phyloP scores from a whole-genome alignment of 2,888 invertebrate species.

The Ferrisia virgata region DNA sequence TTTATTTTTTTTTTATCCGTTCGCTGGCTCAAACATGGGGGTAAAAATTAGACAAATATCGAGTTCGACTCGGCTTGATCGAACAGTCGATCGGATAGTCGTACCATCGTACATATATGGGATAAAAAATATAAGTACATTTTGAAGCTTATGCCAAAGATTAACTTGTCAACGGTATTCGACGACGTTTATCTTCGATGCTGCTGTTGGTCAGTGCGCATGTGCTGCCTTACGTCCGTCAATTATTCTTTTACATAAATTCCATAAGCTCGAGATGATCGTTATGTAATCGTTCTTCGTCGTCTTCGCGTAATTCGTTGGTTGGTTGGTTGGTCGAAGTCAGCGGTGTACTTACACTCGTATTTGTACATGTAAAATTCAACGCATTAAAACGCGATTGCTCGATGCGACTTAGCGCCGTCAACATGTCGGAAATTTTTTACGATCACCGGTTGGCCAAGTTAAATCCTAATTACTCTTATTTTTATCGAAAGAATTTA shows the following conservation, averaged over 20 bases:
- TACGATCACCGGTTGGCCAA: slow-evolving; percentile 25
- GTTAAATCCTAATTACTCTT: slow-evolving; percentile 31
- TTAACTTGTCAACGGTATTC: neutral
- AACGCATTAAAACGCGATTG: slow-evolving; percentile 2
- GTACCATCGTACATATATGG: too few relatives aligned
- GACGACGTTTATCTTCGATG: neutral
- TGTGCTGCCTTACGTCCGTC: neutral
- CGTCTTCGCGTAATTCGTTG: neutral
- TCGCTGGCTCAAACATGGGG: neutral
- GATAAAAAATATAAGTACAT: too few relatives aligned
- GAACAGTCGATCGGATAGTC: neutral
- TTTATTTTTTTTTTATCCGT: slow-evolving; percentile 1
- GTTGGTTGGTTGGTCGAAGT: too few relatives aligned
- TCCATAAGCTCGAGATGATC: neutral
- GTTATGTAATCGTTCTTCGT: neutral
- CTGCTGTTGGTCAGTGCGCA: neutral
- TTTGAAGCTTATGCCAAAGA: too few relatives aligned
- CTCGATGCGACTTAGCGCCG: neutral
- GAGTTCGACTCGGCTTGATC: neutral
- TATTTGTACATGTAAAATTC: too few relatives aligned
- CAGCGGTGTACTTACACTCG: too few relatives aligned
- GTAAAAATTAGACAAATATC: slow-evolving; percentile 8
- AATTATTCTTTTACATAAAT: neutral
- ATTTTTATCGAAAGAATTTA: slow-evolving; percentile 24
- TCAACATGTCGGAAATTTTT: slow-evolving; percentile 38